Percentiles rank a stretch among this genome's conserved stretches.
Conservation (phyloP, 2,113 vertebrate genomes). For the Daubentonia madagascariensis region DNA sequence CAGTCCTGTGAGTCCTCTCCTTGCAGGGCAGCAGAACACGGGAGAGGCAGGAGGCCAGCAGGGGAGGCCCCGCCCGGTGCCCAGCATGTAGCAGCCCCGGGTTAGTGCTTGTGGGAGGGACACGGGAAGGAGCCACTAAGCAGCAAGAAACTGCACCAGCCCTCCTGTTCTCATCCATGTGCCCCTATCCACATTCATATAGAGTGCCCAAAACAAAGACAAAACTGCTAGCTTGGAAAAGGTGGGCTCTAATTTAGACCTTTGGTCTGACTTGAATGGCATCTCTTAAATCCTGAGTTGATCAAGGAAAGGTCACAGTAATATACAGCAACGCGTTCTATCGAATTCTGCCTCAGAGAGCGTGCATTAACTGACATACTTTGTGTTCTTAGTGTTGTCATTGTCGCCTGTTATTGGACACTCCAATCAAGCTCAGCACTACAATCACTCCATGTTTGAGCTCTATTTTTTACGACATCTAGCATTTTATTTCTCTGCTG, state of each 20-base stretch:
- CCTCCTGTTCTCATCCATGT: rapidly evolving
- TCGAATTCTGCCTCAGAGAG: not conserved
- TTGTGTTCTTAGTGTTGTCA: not conserved
- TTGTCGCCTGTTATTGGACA: rapidly evolving
- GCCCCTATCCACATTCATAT: not conserved
- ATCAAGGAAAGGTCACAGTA: rapidly evolving
- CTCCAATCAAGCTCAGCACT: rapidly evolving
- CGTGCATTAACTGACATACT: rapidly evolving
- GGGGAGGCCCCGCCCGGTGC: rapidly evolving
- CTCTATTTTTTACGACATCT: not conserved
- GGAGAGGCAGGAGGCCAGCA: rapidly evolving
- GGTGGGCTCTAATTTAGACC: not conserved
- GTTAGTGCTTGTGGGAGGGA: rapidly evolving
- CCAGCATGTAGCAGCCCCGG: rapidly evolving
- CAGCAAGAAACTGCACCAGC: not conserved
- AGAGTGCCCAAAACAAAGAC: not conserved
- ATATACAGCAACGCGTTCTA: not conserved
- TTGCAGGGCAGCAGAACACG: not conserved
- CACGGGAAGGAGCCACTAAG: not conserved
- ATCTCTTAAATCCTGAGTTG: not conserved
- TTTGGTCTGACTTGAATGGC: not conserved
- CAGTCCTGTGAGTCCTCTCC: not conserved
- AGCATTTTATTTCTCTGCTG: not conserved
- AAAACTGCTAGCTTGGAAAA: not conserved
- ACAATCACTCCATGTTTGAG: rapidly evolving